Percentiles rank a stretch among this genome's conserved stretches.
Evolutionary conservation across 1,140 invertebrate genomes (phyloP).

Genomic region (Pseudomyrmex pallidus): DNA sequence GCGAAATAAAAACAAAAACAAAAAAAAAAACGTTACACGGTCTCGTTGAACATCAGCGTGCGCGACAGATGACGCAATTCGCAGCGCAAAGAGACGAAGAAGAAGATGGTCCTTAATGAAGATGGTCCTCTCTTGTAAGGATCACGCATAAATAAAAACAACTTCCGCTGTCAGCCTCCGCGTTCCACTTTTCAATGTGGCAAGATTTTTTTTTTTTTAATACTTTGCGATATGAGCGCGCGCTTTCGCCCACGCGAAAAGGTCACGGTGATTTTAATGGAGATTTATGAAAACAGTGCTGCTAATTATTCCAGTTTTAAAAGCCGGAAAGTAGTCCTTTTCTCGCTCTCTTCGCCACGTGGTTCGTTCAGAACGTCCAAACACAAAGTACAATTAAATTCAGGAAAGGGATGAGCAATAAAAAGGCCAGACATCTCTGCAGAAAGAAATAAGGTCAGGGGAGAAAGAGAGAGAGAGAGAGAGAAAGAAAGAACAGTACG

Average conservation of each 20-base stretch:
- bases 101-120: conserved; percentile 9
- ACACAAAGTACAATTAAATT: not conserved
- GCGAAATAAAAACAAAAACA: not conserved
- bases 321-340: not conserved
- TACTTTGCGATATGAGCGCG: not conserved
- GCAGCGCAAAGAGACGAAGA: not conserved
- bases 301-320: conserved; percentile 21
- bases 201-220: not conserved
- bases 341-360: not conserved
- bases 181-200: not conserved
- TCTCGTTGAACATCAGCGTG: conserved; percentile 34
- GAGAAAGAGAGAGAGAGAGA: no score
- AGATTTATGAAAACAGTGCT: conserved; percentile 16
- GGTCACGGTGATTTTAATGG: not conserved
- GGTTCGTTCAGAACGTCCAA: not conserved
- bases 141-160: conserved; percentile 1
- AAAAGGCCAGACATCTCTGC: not conserved
- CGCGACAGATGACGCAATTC: not conserved
- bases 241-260: not conserved
- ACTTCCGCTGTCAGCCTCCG: not conserved
- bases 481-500: not conserved
- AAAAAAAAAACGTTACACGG: not conserved
- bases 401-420: not conserved
- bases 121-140: conserved; percentile 2
- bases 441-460: not conserved